Conservation (phyloP, 2,888 invertebrate species). For the Steinernema hermaphroditum region DNA sequence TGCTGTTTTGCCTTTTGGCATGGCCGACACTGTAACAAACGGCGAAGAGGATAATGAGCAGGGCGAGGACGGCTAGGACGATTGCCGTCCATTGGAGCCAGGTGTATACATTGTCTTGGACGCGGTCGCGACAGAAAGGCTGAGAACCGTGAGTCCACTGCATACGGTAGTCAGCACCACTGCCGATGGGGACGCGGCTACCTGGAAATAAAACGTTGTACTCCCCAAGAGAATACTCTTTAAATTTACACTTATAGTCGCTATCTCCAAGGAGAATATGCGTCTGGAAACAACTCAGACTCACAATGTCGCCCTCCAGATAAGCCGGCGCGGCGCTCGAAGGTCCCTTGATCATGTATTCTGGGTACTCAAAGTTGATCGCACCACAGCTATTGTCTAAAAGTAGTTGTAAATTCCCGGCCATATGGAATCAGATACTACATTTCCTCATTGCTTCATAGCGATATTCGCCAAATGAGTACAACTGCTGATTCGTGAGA, state of each 20-base stretch:
- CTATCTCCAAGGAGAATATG: constrained; percentile 58
- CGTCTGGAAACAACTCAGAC: constrained; percentile 61
- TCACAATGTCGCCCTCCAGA: constrained; percentile 56
- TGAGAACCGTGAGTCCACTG: constrained; percentile 45
- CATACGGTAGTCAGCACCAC: constrained; percentile 34
- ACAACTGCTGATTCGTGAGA: not conserved
- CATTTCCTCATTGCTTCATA: not conserved
- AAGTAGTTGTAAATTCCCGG: too few relatives aligned
- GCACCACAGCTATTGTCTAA: constrained; percentile 64
- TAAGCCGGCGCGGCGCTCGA: constrained; percentile 52
- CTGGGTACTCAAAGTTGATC: constrained; percentile 65
- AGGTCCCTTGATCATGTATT: constrained; percentile 58
- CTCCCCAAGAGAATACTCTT: not conserved
- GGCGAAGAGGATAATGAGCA: constrained; percentile 37
- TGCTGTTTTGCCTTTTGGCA: not conserved
- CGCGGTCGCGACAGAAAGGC: constrained; percentile 44
- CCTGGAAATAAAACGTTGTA: constrained; percentile 24
- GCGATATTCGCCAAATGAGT: not conserved
- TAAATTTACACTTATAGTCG: constrained; percentile 54
- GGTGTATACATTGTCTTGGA: constrained; percentile 38
- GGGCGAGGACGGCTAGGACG: constrained; percentile 33
- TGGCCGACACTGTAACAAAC: constrained; percentile 31
- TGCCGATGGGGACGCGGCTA: constrained; percentile 30
- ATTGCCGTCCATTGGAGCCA: constrained; percentile 40
- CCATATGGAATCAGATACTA: not conserved